Evolutionary conservation across 2,113 vertebrate genomes (phyloP).

Genomic region (Leucopsar rothschildi): DNA sequence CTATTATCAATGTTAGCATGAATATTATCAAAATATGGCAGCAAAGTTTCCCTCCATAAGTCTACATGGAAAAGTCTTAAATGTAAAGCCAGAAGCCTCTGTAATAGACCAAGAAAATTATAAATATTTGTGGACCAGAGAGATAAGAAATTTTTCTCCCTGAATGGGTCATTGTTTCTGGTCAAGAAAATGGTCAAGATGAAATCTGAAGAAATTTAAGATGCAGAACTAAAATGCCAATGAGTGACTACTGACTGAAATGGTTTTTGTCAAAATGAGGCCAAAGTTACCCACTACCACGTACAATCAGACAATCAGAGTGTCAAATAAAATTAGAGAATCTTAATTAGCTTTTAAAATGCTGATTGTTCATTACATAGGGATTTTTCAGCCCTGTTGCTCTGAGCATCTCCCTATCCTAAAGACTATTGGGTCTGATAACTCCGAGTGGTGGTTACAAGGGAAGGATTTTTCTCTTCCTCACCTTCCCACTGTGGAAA

Average conservation of each 20-base stretch:
- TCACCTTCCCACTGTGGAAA: not conserved
- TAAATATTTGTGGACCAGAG: not conserved
- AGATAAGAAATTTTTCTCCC: not conserved
- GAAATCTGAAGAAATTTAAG: not conserved
- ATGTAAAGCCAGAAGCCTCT: not conserved
- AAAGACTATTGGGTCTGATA: not conserved
- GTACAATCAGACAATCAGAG: not conserved
- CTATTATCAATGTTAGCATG: not conserved
- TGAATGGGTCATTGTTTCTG: not conserved
- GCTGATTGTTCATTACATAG: not conserved
- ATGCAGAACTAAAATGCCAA: not conserved
- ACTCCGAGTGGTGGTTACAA: not conserved
- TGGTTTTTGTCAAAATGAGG: rapidly evolving
- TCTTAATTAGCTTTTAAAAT: not conserved
- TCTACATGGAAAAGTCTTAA: not conserved
- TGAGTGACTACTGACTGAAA: not conserved
- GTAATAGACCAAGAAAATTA: not conserved
- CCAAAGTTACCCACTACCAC: not conserved
- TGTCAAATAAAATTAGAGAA: not conserved
- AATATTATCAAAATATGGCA: not conserved
- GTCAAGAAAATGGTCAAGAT: not conserved
- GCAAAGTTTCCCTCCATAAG: not conserved
- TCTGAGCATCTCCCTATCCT: not conserved
- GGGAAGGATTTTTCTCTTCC: not conserved
- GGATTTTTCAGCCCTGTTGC: not conserved